Percentiles rank a stretch among this genome's conserved stretches.
Evolutionary conservation across 2,797 vertebrate species (phyloP).

Genomic region (Trichosurus vulpecula): DNA sequence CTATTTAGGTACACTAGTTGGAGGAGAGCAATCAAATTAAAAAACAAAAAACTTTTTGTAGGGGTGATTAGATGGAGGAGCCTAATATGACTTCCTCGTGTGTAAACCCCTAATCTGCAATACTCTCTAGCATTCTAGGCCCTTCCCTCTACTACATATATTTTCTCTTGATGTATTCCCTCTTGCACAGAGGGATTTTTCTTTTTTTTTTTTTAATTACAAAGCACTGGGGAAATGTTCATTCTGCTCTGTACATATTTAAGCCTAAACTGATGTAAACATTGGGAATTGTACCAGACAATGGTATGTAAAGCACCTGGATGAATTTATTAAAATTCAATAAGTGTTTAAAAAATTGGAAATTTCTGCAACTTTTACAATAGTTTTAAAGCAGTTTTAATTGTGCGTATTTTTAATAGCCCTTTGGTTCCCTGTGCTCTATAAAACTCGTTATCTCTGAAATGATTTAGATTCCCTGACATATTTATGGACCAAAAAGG

Average conservation of each 20-base stretch:
- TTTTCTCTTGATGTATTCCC: neutral
- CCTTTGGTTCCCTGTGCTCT: slow-evolving; percentile 35
- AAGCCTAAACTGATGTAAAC: neutral
- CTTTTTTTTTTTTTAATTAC: neutral
- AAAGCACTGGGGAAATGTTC: neutral
- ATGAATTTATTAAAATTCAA: slow-evolving; percentile 14
- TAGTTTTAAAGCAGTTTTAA: slow-evolving; percentile 58
- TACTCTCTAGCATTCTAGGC: neutral
- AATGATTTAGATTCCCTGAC: neutral
- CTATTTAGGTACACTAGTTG: neutral
- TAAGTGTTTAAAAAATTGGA: slow-evolving; percentile 39
- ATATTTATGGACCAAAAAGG: slow-evolving; percentile 52
- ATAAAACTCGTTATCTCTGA: slow-evolving; percentile 50
- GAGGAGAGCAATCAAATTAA: neutral
- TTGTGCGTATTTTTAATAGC: slow-evolving; percentile 58
- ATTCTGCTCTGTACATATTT: neutral
- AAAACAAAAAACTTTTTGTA: neutral
- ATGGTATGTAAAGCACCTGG: neutral
- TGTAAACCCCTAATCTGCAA: neutral
- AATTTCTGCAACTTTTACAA: slow-evolving; percentile 60
- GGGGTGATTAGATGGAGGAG: neutral
- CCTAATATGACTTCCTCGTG: neutral
- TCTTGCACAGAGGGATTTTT: neutral
- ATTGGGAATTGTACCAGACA: neutral
- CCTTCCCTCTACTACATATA: neutral